A percentile compares a stretch with the other conserved stretches of the same genome.
These are phyloP conservation scores for Drosophila picticornis DNA, from an alignment of 2,888 invertebrate species.

Conservation along the genomic window DNA sequence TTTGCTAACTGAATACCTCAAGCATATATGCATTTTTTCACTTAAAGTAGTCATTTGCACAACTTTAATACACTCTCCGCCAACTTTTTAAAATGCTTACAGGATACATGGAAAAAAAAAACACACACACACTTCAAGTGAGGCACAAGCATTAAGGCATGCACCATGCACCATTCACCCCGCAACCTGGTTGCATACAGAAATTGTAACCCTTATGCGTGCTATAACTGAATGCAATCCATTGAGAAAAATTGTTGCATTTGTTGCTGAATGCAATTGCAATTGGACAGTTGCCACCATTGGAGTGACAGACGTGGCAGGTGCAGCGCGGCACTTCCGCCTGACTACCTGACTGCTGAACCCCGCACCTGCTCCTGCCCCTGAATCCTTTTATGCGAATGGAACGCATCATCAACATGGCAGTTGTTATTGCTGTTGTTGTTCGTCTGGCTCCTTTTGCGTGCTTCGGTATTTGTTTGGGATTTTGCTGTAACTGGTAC, in stretches of 20 bases:
- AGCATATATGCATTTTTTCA: background rate
- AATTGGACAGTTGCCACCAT: conserved; percentile 53
- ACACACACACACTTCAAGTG: background rate
- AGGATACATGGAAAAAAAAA: background rate
- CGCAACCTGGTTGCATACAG: conserved; percentile 36
- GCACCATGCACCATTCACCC: background rate
- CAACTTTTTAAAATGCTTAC: background rate
- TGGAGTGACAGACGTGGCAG: conserved; percentile 54
- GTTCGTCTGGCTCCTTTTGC: conserved; percentile 48
- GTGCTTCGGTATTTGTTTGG: conserved; percentile 52
- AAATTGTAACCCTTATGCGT: conserved; percentile 38
- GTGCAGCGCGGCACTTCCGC: conserved; percentile 68
- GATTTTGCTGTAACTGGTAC: conserved; percentile 70
- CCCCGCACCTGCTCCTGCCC: conserved; percentile 11
- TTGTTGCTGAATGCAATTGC: conserved; percentile 66
- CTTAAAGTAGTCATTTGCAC: too few species aligned
- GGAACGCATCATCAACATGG: conserved; percentile 20
- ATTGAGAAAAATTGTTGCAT: conserved; percentile 68
- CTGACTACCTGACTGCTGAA: conserved; percentile 17
- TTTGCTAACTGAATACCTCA: background rate
- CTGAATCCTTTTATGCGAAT: conserved; percentile 52
- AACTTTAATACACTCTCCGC: background rate
- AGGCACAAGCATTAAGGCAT: conserved; percentile 15
- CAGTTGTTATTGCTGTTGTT: conserved; percentile 17
- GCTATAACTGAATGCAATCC: conserved; percentile 32